Base-by-base conservation (phyloP, 2,113 vertebrate genomes). In the Reinhardtius hippoglossoides region DNA sequence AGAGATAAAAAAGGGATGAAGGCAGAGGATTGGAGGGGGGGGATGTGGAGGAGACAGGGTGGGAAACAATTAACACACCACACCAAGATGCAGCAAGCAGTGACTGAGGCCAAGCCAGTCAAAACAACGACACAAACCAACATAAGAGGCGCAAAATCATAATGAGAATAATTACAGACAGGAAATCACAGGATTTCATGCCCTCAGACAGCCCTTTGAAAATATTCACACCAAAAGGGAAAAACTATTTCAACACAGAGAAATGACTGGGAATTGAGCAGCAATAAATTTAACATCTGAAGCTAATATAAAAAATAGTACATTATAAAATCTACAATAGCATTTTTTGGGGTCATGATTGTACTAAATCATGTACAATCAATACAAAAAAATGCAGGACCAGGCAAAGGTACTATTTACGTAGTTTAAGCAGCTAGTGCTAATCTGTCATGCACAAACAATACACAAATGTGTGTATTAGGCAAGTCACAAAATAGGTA, bases 61-160 rank as follows among this genome's bases (percentile, higher is more conserved):
- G 93, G 92, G 92, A 93, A 92, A 96, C 92, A 91, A 95, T 97
- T 96, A 97, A 95, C 95, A 94, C 93, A 91, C 91, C 93, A 94
- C 93, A 91, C 86, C 86, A 93, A 89, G 92, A 92, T 93, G 94
- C 94, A 94, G 92, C 94, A 93, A 92, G 95, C 94, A 94, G 92
- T 92, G 88, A 90, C 82, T 77, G 72, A 88, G 80, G 63, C 77
- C 66, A 68, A 73, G 74, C 79, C 62, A 78, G 67, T 76, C 62
- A 76, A 82, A 76, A 90, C 87, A 90, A 86, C 74, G 50, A 87
- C 83, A 91, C 87, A 87, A 79, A 91, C 76, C 65, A 88, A 71
- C 78, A 76, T 50, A 31, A 31, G 61, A 81, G 20, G 63, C 40
- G 18, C 78, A 48, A 79, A 79, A 83, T 85, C 59, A 82, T 78